A percentile compares a stretch with the other conserved stretches of the same genome.
These are phyloP conservation scores for Herminia tarsipennalis DNA, from an alignment of 2,888 invertebrate species.

Conservation along the genomic window DNA sequence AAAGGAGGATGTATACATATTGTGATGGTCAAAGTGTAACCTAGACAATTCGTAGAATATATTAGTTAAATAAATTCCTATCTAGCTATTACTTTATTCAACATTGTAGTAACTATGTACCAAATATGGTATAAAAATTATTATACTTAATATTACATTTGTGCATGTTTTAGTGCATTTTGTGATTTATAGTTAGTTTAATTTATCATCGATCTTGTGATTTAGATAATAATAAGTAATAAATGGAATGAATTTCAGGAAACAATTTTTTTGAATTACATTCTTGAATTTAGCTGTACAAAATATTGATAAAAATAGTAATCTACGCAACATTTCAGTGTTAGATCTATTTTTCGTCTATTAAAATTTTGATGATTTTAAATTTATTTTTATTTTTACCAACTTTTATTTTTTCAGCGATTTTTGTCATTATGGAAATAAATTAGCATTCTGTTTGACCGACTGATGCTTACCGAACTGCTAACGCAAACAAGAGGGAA, in stretches of 20 bases:
- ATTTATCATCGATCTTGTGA: constrained; percentile 85
- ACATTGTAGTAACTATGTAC: constrained; percentile 70
- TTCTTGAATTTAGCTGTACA: constrained; percentile 48
- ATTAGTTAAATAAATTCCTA: constrained; percentile 61
- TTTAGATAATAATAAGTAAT: constrained; percentile 75
- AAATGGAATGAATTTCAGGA: constrained; percentile 66
- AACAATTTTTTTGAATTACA: constrained; percentile 38
- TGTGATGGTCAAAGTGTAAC: constrained; percentile 52
- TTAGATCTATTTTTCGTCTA: constrained; percentile 50
- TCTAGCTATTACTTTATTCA: constrained; percentile 62
- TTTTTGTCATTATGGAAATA: too few relatives aligned
- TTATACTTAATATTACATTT: constrained; percentile 75
- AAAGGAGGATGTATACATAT: constrained; percentile 39
- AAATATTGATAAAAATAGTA: constrained; percentile 40
- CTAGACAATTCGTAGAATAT: constrained; percentile 69
- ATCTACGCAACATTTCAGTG: constrained; percentile 47
- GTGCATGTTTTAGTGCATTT: constrained; percentile 86
- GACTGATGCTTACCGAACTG: too few relatives aligned
- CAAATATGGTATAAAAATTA: constrained; percentile 79
- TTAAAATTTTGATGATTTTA: constrained; percentile 39
- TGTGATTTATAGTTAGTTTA: constrained; percentile 85
- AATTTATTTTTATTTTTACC: constrained; percentile 13
- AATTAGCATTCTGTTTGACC: too few relatives aligned
- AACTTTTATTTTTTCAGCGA: too few relatives aligned
- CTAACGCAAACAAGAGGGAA: too few relatives aligned